A percentile compares a stretch with the other conserved stretches of the same genome.
Conservation (phyloP, 1,140 invertebrate genomes). For the Zaprionus lachaisei region DNA sequence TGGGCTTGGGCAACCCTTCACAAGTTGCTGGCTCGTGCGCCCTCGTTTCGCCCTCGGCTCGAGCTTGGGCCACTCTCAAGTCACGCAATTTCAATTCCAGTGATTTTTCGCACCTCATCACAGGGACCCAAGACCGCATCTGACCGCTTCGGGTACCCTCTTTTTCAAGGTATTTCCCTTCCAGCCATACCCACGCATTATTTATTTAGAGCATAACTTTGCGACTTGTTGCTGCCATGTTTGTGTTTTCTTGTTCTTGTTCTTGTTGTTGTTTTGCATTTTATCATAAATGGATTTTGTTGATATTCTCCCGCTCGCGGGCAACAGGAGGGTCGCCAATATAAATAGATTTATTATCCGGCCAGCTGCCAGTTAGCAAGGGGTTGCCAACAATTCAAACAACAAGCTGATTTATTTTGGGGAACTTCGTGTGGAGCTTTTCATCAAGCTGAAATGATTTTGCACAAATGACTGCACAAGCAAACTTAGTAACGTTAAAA, state of each 20-base stretch:
- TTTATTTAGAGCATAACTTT: constrained; percentile 48
- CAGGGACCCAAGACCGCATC: not conserved
- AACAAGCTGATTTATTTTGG: not conserved
- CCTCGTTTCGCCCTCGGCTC: constrained; percentile 19
- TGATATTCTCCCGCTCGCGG: constrained; percentile 18
- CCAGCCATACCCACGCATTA: not conserved
- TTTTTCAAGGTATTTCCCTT: not conserved
- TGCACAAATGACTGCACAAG: no score
- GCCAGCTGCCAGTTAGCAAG: not conserved
- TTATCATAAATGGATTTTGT: constrained; percentile 57
- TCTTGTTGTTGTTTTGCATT: constrained; percentile 54
- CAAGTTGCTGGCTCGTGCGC: not conserved
- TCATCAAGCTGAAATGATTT: not conserved
- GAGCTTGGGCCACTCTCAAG: constrained; percentile 14
- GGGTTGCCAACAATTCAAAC: not conserved
- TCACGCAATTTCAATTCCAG: constrained; percentile 51
- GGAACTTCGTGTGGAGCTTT: not conserved
- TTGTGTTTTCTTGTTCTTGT: not conserved
- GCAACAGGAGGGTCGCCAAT: not conserved
- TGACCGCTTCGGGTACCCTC: constrained; percentile 2
- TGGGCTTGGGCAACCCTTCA: constrained; percentile 4
- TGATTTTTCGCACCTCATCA: constrained; percentile 72
- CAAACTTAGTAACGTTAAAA: not conserved
- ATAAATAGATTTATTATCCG: constrained; percentile 36
- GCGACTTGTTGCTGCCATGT: constrained; percentile 8